Evolutionary conservation across 2,797 vertebrate species (phyloP).

Genomic region (Gadopsis bispinosus): DNA sequence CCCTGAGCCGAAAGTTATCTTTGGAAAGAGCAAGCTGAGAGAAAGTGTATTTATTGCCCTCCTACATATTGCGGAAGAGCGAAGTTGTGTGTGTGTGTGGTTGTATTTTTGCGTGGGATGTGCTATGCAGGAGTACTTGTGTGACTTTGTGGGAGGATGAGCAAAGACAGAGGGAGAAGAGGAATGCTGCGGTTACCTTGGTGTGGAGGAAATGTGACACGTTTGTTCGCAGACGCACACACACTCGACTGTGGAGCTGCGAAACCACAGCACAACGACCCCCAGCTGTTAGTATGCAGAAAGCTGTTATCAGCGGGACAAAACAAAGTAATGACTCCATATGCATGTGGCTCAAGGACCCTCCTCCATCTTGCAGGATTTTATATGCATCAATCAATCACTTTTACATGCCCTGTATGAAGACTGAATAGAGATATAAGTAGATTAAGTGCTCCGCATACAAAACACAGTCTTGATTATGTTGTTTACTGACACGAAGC

Average conservation of each 20-base stretch:
- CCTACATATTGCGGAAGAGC: conserved; percentile 55
- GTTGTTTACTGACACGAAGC: conserved; percentile 59
- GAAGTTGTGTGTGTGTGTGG: conserved; percentile 16
- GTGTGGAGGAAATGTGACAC: conserved; percentile 74
- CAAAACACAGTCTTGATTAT: conserved; percentile 62
- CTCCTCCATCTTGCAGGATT: conserved; percentile 51
- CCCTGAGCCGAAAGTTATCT: conserved; percentile 68
- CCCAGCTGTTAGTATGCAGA: conserved; percentile 78
- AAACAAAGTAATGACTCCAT: conserved; percentile 59
- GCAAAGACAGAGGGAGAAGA: conserved; percentile 68
- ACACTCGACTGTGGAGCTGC: conserved; percentile 63
- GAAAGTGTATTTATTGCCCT: conserved; percentile 59
- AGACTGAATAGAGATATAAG: conserved; percentile 52
- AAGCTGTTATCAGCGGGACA: conserved; percentile 63
- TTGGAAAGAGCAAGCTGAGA: conserved; percentile 61
- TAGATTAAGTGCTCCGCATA: conserved; percentile 57
- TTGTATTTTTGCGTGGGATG: conserved; percentile 26
- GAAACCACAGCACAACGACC: conserved; percentile 81
- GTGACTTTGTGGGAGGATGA: conserved; percentile 76
- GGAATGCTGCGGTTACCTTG: conserved; percentile 81
- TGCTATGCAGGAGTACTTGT: conserved; percentile 55
- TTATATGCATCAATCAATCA: conserved; percentile 56
- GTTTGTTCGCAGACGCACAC: conserved; percentile 43
- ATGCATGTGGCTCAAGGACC: conserved; percentile 49
- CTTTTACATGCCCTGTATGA: conserved; percentile 44